Conservation (phyloP, 2,888 invertebrate genomes). For the Sarcophaga variegata region DNA sequence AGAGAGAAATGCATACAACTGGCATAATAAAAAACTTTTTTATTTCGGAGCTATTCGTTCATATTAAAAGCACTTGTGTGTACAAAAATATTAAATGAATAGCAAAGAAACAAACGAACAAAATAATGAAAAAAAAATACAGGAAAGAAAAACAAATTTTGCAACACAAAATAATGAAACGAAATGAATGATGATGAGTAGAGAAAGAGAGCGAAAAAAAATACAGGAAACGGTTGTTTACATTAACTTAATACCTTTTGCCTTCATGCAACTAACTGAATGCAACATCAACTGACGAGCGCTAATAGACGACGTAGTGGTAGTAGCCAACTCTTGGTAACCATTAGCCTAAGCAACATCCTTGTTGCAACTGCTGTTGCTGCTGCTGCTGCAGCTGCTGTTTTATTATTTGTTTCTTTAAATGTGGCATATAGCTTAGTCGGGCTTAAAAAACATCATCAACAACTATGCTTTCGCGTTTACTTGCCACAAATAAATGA, state of each 20-base stretch:
- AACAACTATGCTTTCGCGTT: conserved; percentile 18
- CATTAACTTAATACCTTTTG: conserved; percentile 67
- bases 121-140: background rate
- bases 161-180: conserved; percentile 45
- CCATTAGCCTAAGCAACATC: background rate
- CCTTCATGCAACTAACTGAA: conserved; percentile 44
- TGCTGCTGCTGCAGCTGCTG: background rate
- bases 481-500: conserved; percentile 54
- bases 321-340: background rate
- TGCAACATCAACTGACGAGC: background rate
- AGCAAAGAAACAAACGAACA: conserved; percentile 22
- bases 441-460: conserved; percentile 61
- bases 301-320: background rate
- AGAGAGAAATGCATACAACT: conserved; percentile 19
- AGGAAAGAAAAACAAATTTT: background rate
- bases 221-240: conserved; percentile 46
- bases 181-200: conserved; percentile 42
- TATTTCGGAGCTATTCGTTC: conserved; percentile 8
- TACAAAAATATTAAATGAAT: conserved; percentile 62
- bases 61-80: conserved; percentile 62
- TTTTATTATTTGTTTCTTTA: conserved; percentile 1
- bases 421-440: conserved; percentile 64
- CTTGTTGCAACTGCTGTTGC: conserved; percentile 9
- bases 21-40: conserved; percentile 48
- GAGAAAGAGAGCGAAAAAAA: background rate